Evolutionary conservation across 2,797 vertebrate genomes (phyloP).

Genomic region (Delichon dasypus): DNA sequence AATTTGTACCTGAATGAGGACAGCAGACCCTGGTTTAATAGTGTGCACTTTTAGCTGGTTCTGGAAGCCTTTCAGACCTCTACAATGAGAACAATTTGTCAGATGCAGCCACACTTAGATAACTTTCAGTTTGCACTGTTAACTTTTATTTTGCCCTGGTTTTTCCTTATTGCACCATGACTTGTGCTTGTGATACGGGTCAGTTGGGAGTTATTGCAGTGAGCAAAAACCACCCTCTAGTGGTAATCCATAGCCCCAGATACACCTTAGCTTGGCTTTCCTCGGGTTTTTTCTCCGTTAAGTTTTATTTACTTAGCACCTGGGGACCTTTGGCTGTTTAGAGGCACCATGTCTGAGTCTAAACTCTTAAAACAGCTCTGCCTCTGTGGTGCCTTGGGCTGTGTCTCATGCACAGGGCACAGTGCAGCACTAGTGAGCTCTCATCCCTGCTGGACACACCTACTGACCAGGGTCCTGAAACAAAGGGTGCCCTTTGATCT

Average conservation of each 20-base stretch:
- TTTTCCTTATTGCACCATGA: not conserved
- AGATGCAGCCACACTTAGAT: not conserved
- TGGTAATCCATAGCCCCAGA: not conserved
- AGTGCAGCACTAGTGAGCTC: not conserved
- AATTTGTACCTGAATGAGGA: not conserved
- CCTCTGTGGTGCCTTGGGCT: not conserved
- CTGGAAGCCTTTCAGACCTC: not conserved
- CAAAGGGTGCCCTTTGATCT: not conserved
- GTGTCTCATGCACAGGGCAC: rapidly evolving
- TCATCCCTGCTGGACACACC: too few relatives aligned
- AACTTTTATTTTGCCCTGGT: not conserved
- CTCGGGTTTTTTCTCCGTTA: not conserved
- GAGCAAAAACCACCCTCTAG: not conserved
- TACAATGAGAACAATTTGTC: not conserved
- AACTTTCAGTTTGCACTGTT: not conserved
- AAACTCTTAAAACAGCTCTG: not conserved
- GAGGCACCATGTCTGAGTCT: not conserved
- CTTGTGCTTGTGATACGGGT: not conserved
- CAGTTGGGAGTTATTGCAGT: not conserved
- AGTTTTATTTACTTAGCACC: not conserved
- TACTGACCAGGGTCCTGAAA: not conserved
- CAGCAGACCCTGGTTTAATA: not conserved
- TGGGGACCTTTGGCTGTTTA: not conserved
- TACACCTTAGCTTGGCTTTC: not conserved
- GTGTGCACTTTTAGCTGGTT: not conserved